Conservation (phyloP, 2,113 vertebrate species). For the Crotalus tigris region DNA sequence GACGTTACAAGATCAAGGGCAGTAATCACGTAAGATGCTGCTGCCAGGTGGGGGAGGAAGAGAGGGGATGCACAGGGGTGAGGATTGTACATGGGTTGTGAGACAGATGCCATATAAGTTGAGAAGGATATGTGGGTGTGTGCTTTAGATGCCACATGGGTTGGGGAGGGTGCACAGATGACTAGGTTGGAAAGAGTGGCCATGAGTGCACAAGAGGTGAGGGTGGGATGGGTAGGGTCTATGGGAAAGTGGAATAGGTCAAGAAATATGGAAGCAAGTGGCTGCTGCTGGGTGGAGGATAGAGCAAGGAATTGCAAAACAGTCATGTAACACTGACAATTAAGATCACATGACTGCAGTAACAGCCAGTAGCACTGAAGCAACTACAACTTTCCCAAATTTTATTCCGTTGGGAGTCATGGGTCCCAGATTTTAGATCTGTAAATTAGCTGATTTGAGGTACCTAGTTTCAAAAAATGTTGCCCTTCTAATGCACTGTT, state of each 20-base stretch:
- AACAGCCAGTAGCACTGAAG: background rate
- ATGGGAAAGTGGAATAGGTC: background rate
- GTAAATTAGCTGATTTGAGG: background rate
- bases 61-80: background rate
- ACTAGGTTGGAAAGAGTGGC: background rate
- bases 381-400: background rate
- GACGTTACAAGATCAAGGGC: background rate
- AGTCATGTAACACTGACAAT: background rate
- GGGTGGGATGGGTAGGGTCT: background rate
- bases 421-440: background rate
- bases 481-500: background rate
- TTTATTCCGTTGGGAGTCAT: background rate
- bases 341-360: background rate
- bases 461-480: background rate
- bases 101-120: background rate
- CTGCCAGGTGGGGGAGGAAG: background rate
- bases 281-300: background rate
- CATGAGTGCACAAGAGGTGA: background rate
- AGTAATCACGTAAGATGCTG: background rate
- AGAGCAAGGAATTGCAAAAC: background rate
- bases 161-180: background rate
- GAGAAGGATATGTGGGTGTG: background rate
- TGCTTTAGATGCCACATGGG: background rate
- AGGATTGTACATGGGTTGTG: background rate
- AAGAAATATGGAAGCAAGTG: background rate